phyloP scores from a whole-genome alignment of 2,113 vertebrate genomes.

The Trochalopteron elliotii region DNA sequence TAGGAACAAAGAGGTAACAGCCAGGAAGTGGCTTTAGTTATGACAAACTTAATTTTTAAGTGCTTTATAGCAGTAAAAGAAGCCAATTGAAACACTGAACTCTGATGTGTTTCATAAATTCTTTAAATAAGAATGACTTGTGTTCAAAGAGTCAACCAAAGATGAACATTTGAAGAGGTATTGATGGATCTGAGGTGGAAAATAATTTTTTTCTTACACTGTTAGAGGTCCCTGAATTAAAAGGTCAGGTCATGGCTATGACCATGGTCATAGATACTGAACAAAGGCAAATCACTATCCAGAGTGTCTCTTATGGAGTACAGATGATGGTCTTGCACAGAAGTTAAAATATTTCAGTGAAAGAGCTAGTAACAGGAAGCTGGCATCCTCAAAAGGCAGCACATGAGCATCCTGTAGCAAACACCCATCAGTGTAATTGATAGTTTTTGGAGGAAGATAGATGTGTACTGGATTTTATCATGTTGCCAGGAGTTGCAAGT shows the following conservation, averaged over 20 bases:
- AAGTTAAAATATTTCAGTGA: not conserved
- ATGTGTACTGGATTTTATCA: slow-evolving; percentile 12
- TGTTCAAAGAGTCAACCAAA: not conserved
- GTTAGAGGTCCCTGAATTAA: not conserved
- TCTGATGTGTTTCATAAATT: not conserved
- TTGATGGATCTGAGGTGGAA: not conserved
- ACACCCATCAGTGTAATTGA: not conserved
- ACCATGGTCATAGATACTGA: not conserved
- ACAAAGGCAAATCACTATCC: not conserved
- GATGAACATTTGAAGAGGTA: not conserved
- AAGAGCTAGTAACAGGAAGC: not conserved
- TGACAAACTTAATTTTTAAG: not conserved
- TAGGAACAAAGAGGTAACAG: not conserved
- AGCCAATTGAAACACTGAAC: not conserved
- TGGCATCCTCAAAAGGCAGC: not conserved
- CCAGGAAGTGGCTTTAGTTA: not conserved
- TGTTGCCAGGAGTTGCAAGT: not conserved
- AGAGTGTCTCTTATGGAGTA: not conserved
- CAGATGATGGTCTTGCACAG: not conserved
- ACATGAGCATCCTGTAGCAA: not conserved
- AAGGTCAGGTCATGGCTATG: not conserved
- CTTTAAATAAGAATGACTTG: not conserved
- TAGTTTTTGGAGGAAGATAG: slow-evolving; percentile 1
- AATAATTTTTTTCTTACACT: not conserved
- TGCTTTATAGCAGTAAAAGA: not conserved